These are phyloP conservation scores for Rotaria macrura DNA, from an alignment of 2,888 invertebrate species.

Conservation along the genomic window DNA sequence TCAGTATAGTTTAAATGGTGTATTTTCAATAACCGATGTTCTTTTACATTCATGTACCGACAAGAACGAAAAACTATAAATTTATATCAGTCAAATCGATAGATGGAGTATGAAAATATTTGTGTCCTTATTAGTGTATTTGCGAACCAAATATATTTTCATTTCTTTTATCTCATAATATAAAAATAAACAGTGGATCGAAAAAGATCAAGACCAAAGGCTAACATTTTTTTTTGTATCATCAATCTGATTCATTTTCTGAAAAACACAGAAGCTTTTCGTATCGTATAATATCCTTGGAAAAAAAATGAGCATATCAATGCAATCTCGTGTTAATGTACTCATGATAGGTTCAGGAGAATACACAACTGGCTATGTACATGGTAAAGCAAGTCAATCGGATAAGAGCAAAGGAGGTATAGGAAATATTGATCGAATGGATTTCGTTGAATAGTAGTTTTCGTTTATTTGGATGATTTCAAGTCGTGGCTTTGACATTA, in stretches of 20 bases:
- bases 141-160: background rate
- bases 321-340: background rate
- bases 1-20: too few species aligned
- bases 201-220: background rate
- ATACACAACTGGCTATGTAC: conserved; percentile 13
- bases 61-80: background rate
- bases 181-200: background rate
- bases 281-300: background rate
- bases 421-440: background rate
- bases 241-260: background rate
- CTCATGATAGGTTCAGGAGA: background rate
- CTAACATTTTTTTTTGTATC: too few species aligned
- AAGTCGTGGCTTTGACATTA: background rate
- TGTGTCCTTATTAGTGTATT: background rate
- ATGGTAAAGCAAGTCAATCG: background rate
- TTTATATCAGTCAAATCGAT: background rate
- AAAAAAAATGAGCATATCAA: background rate
- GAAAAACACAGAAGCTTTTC: too few species aligned
- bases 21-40: too few species aligned
- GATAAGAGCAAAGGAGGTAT: conserved; percentile 16
- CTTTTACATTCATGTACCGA: too few species aligned
- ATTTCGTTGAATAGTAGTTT: background rate
- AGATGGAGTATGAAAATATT: background rate
- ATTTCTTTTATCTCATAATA: background rate
- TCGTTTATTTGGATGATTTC: background rate